phyloP scores from a whole-genome alignment of 2,888 invertebrate genomes.

The Gortyna flavago region DNA sequence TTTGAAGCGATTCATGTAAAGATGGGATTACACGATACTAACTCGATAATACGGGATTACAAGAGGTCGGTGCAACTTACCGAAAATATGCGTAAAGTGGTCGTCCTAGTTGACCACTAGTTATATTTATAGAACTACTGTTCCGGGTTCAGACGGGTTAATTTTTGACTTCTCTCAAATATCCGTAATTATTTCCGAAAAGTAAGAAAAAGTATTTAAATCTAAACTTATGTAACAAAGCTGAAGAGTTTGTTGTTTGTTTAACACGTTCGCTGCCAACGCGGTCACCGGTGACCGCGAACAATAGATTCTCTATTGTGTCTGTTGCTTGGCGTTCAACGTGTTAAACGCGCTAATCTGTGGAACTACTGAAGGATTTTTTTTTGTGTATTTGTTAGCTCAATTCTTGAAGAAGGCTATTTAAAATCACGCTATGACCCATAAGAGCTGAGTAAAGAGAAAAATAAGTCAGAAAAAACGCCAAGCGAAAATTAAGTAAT shows the following conservation, averaged over 20 bases:
- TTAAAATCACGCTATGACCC: neutral
- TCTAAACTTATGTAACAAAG: neutral
- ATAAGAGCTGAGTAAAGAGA: neutral
- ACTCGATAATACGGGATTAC: constrained; percentile 15
- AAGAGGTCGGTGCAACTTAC: constrained; percentile 29
- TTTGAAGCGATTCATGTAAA: neutral
- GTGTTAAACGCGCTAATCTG: neutral
- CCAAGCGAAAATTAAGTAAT: neutral
- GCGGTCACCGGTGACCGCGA: too few species aligned
- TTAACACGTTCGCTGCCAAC: too few species aligned
- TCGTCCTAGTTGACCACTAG: constrained; percentile 28
- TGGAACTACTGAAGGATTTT: neutral
- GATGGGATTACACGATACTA: neutral
- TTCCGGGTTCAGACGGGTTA: constrained; percentile 40
- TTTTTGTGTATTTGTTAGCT: neutral
- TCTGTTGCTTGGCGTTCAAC: too few species aligned
- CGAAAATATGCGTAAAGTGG: constrained; percentile 12
- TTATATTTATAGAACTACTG: constrained; percentile 9
- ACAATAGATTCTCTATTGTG: too few species aligned
- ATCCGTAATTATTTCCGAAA: constrained; percentile 20
- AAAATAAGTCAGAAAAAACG: neutral
- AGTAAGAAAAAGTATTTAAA: neutral
- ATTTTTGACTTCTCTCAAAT: constrained; percentile 32
- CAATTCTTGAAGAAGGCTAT: neutral
- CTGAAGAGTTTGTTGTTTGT: neutral